These are phyloP conservation scores for Paramuricea clavata DNA, from an alignment of 92 coral and sea anemone species.

Conservation along the genomic window DNA sequence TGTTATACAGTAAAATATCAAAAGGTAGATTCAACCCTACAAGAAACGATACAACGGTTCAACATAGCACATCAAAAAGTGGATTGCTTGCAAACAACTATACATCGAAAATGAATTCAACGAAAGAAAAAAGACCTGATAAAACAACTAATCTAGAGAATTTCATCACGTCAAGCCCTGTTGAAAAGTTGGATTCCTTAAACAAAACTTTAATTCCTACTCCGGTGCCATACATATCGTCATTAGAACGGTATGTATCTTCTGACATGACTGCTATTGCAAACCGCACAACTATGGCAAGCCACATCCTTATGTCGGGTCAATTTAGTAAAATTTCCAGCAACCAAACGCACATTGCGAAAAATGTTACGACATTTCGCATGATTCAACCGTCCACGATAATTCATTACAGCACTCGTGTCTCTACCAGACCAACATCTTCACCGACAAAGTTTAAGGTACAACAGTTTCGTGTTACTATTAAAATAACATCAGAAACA, in stretches of 20 bases:
- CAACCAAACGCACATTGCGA: background rate
- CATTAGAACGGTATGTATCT: background rate
- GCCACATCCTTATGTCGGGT: background rate
- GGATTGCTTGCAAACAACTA: background rate
- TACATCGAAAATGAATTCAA: background rate
- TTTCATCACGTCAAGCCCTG: background rate
- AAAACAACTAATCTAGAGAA: background rate
- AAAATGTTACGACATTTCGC: background rate
- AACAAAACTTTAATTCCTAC: background rate
- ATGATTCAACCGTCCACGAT: background rate
- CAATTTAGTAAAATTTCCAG: background rate
- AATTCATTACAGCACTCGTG: background rate
- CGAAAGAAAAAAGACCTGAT: background rate
- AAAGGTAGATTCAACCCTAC: background rate
- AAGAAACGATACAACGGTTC: background rate
- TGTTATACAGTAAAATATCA: background rate
- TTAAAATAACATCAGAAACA: conserved; percentile 11
- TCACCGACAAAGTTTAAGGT: background rate
- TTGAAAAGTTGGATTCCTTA: background rate
- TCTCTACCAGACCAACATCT: background rate
- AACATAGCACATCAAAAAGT: background rate
- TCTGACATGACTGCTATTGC: background rate
- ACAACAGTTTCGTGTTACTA: conserved; percentile 2
- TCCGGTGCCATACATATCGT: background rate
- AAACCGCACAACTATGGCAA: background rate